Conservation (phyloP, 2,113 vertebrate genomes). For the Syngnathus scovelli region DNA sequence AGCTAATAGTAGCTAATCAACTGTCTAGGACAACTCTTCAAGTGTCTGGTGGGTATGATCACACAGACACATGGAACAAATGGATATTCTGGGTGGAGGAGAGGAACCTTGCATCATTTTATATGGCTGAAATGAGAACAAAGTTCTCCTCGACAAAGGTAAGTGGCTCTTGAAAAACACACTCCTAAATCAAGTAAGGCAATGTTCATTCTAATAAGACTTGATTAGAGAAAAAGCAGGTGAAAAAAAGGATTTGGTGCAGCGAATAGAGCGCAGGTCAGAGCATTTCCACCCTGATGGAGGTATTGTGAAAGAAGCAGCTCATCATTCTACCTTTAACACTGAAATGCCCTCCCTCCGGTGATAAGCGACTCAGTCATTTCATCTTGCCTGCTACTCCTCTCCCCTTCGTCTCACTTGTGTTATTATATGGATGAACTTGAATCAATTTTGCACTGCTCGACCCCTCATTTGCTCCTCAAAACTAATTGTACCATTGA, state of each 20-base stretch:
- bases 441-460: background rate
- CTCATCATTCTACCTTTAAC: constrained; percentile 2
- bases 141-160: background rate
- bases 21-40: background rate
- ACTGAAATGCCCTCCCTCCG: constrained; percentile 7
- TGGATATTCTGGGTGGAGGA: constrained; percentile 8
- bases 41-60: background rate
- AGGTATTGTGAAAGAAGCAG: constrained; percentile 8
- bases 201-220: background rate
- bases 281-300: constrained; percentile 13
- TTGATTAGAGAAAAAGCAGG: background rate
- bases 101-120: background rate
- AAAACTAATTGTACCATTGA: background rate
- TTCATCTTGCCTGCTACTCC: constrained; percentile 8
- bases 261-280: constrained; percentile 7
- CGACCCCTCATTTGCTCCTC: no score
- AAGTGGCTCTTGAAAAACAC: background rate
- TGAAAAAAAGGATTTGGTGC: background rate
- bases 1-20: background rate
- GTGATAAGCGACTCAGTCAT: constrained; percentile 14
- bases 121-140: background rate
- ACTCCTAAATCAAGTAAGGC: background rate
- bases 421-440: background rate
- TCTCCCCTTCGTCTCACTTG: background rate
- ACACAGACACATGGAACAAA: background rate